These are phyloP conservation scores for Liodrosophila aerea DNA, from an alignment of 2,888 invertebrate species.

Conservation along the genomic window DNA sequence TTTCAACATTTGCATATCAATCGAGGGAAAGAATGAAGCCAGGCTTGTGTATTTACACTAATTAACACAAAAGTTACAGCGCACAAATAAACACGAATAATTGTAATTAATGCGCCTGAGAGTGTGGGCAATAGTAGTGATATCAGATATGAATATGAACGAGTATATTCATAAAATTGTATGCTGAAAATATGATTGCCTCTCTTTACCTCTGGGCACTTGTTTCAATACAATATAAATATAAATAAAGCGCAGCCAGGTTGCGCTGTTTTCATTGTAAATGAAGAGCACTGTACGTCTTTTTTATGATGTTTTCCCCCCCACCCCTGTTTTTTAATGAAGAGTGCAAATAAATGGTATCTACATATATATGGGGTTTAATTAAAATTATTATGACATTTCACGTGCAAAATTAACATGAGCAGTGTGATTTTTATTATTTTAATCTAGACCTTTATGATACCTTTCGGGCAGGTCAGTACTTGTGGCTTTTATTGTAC, in stretches of 20 bases:
- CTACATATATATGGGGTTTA: conserved; percentile 33
- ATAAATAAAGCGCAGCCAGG: conserved; percentile 27
- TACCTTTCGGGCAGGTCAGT: too few relatives aligned
- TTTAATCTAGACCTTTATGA: too few relatives aligned
- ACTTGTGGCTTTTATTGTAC: background rate
- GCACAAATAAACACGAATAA: conserved; percentile 60
- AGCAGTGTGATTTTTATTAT: conserved; percentile 1
- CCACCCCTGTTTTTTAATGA: conserved; percentile 38
- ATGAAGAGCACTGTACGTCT: conserved; percentile 36
- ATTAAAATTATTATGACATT: conserved; percentile 58
- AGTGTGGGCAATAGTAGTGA: conserved; percentile 6
- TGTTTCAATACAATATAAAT: conserved; percentile 54
- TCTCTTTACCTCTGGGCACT: conserved; percentile 17
- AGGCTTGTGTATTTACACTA: conserved; percentile 46
- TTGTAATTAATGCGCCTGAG: conserved; percentile 61
- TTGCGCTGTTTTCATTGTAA: conserved; percentile 44
- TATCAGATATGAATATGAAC: conserved; percentile 13
- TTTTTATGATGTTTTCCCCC: conserved; percentile 4
- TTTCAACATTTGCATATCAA: conserved; percentile 47
- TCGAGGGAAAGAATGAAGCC: conserved; percentile 8
- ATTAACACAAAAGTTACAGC: conserved; percentile 56
- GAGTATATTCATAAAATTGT: conserved; percentile 40
- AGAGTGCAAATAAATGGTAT: conserved; percentile 55
- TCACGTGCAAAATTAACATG: conserved; percentile 13
- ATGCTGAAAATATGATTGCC: conserved; percentile 33